Base-by-base conservation (phyloP, 2,113 vertebrate genomes). In the Myotis lucifugus region DNA sequence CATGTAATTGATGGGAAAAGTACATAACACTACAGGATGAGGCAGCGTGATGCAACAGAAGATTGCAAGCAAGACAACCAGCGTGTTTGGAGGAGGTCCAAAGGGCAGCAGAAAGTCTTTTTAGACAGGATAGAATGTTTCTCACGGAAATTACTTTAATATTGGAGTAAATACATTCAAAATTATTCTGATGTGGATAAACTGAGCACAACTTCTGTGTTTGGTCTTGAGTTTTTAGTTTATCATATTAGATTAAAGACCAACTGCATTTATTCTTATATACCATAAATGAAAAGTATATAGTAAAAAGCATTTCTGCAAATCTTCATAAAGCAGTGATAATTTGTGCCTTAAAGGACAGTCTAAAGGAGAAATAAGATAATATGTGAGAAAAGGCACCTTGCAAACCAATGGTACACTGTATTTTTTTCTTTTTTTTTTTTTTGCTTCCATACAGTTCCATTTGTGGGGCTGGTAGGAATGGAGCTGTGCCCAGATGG, bases 181-280 rank as follows among this genome's bases (percentile, higher is more conserved):
- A 91, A 29, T 77, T 64, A 42, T n/a, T 61, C 7, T 77, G 59
- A 73, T 85, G 74, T 86, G 10, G 13, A 54, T 88, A 88, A 77
- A 76, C 86, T 70, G 56, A 95, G n/a, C 50, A 79, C 23, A 54
- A 9, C 42, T 86, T 86, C 32, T 77, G 32, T 85, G 29, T 83
- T 95, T 82, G 23, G 40, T 93, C 78, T 42, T 40, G 10, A 78
- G 15, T 70, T 91, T 93, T 91, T 70, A 85, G 42, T 69, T 95
- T 97, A 23, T 91, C 59, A 23, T 8, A 73, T 82, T 76, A 77
- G 37, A 95, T 82, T 77, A 77, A 52, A 95, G 18, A 89, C 25
- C 67, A 25, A 40, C 32, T 70, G 70, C 6, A 59, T 79, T 50
- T 76, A 70, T 76, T 93, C 15, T n/a, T 40, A 6, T 56, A 23